Percentiles rank a stretch among this genome's conserved stretches.
Conservation (phyloP, 1,140 invertebrate genomes). For the silkworm (Bombyx mori) region ASM3026992v2 NC_085119.1:10677001-10677500, state of each 20-base stretch:
- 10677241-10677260: constrained; percentile 63
- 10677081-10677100: no score
- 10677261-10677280: constrained; percentile 50
- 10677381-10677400: no score
- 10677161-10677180: constrained; percentile 2
- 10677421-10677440: no score
- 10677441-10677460: no score
- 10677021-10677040: constrained; percentile 39
- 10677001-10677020: constrained; percentile 55
- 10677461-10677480: no score
- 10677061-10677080: not conserved
- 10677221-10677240: constrained; percentile 75
- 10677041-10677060: constrained; percentile 1
- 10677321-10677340: constrained; percentile 69
- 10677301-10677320: constrained; percentile 74
- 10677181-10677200: constrained; percentile 75
- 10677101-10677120: no score
- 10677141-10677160: no score
- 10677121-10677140: no score
- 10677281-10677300: constrained; percentile 44
- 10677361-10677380: constrained; percentile 71
- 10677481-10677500: no score
- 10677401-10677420: no score
- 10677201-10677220: constrained; percentile 79
- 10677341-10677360: constrained; percentile 72